Evolutionary conservation across 2,797 vertebrate genomes (phyloP), one percentile per base, ranked within the genome.

Genomic region (Eulemur albifrons): DNA sequence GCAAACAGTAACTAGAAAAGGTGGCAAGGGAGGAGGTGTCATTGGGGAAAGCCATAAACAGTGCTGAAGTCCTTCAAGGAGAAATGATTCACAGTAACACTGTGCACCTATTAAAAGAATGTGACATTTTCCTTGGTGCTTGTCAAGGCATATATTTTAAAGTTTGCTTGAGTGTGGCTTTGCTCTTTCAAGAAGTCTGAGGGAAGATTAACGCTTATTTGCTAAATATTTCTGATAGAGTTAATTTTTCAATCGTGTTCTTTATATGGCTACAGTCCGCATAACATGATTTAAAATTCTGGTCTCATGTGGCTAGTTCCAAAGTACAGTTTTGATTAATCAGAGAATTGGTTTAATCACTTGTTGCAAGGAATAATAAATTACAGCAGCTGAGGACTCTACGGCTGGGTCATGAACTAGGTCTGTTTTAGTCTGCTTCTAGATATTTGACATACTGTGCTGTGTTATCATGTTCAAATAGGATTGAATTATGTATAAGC

Each of bases 291-390:
- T 98, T 98, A 98, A 98, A 98, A 98, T 98, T 98, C 98, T 90
- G 82, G 96, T 98, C 98, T 98, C 97, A 96, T 88, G 96, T 0
- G 10, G 88, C 89, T 92, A 84, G 94, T 98, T 98, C 88, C 90
- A 98, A 98, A 97, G 94, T 96, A 97, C 2, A 9, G 61, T 97
- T 98, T 96, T 98, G 98, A 98, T 98, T 98, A 98, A 98, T 98
- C 97, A 98, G 96, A 98, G 98, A 98, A 98, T 96, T 97, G 94
- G 97, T 98, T 98, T 98, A 98, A 98, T 98, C 76, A 97, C 98
- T 98, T 98, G 93, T 98, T 98, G 92, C 92, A 96, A 97, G 84
- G 96, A 98, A 97, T 97, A 97, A 98, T 98, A 98, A 98, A 98
- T 98, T 84, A 96, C 67, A 90, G 91, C 72, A 82, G 96, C 97